Percentiles rank a stretch among this genome's conserved stretches.
Evolutionary conservation across 2,113 vertebrate genomes (phyloP).

Genomic region (Suncus etruscus): DNA sequence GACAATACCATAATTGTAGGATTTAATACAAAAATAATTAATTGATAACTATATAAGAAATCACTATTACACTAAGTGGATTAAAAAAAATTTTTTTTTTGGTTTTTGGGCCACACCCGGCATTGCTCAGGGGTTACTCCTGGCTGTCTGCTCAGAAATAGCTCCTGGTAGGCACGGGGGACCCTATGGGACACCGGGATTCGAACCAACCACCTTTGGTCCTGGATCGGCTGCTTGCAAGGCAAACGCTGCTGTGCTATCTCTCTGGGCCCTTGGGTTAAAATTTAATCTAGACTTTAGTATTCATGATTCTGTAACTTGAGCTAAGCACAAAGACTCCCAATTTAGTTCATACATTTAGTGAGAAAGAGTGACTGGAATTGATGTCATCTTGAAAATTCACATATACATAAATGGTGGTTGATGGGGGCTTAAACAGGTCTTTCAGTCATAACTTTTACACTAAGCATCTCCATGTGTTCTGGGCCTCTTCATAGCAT

Average conservation of each 20-base stretch:
- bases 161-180: too few species aligned
- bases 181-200: too few species aligned
- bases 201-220: too few species aligned
- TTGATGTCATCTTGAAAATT: neutral
- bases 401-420: neutral
- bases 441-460: neutral
- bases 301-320: neutral
- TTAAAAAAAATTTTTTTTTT: too few species aligned
- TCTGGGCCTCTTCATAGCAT: neutral
- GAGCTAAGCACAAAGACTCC: neutral
- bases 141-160: too few species aligned
- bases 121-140: too few species aligned
- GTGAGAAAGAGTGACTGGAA: neutral
- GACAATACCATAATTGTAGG: neutral
- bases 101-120: too few species aligned
- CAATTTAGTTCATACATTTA: neutral
- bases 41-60: neutral
- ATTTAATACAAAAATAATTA: slow-evolving; percentile 43
- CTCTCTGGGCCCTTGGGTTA: too few species aligned
- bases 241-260: too few species aligned
- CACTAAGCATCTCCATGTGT: neutral
- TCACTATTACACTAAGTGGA: neutral
- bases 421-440: neutral
- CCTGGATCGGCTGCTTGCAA: too few species aligned
- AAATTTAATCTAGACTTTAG: slow-evolving; percentile 10